These are phyloP conservation scores for Heliothis virescens DNA, from an alignment of 1,140 invertebrate species.

Conservation along the genomic window DNA sequence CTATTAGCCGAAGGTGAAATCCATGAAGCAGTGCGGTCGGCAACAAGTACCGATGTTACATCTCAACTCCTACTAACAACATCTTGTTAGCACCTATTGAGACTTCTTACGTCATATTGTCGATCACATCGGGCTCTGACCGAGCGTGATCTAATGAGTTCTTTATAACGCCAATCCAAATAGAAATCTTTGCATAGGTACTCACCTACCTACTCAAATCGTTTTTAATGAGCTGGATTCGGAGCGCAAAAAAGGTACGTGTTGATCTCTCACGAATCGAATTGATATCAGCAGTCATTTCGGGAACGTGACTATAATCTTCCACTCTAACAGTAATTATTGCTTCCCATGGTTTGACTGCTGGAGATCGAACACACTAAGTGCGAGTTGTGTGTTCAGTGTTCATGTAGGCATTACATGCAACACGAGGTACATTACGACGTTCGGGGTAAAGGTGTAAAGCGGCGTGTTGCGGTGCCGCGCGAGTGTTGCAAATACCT, in stretches of 20 bases:
- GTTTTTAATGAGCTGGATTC: constrained; percentile 68
- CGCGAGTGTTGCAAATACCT: constrained; percentile 11
- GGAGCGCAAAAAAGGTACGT: constrained; percentile 64
- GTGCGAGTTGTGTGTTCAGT: neutral
- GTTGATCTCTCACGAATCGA: constrained; percentile 66
- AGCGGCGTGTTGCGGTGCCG: neutral
- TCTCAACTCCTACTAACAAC: constrained; percentile 61
- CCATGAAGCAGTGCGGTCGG: constrained; percentile 61
- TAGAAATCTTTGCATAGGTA: constrained; percentile 56
- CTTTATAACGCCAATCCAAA: constrained; percentile 66
- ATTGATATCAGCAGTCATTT: constrained; percentile 73
- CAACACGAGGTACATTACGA: neutral
- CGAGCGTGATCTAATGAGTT: constrained; percentile 69
- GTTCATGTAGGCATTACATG: constrained; percentile 25
- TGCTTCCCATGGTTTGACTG: constrained; percentile 53
- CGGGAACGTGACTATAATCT: constrained; percentile 61
- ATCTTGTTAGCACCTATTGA: constrained; percentile 78
- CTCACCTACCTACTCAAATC: constrained; percentile 53
- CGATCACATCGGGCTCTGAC: constrained; percentile 60
- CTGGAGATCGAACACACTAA: constrained; percentile 26
- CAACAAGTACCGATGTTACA: constrained; percentile 53
- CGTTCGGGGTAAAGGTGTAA: constrained; percentile 7
- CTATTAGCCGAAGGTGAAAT: constrained; percentile 72
- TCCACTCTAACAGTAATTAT: constrained; percentile 62
- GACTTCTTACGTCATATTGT: constrained; percentile 70